phyloP scores from a whole-genome alignment of 1,140 invertebrate genomes.

The Liolophura sinensis region DNA sequence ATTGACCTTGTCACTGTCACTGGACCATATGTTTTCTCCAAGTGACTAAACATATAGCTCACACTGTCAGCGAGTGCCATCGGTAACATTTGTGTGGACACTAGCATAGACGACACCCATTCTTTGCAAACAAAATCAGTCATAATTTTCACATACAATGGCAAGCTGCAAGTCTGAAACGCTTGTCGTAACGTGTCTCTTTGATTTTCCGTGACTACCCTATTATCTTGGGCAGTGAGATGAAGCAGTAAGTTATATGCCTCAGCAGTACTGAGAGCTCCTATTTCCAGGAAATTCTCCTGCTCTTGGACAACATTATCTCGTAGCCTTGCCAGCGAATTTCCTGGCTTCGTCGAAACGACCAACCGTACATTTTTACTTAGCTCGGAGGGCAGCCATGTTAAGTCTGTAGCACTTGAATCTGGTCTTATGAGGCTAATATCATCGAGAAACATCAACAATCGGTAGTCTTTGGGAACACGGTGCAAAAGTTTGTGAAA shows the following conservation, averaged over 20 bases:
- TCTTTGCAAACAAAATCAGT: conserved; percentile 11
- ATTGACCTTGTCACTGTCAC: conserved; percentile 66
- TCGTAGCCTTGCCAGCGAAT: conserved; percentile 30
- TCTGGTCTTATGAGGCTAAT: conserved; percentile 43
- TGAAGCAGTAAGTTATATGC: conserved; percentile 33
- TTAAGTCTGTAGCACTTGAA: conserved; percentile 38
- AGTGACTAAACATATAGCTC: conserved; percentile 19
- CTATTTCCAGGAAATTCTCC: conserved; percentile 35
- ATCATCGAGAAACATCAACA: conserved; percentile 50
- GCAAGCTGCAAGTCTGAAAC: conserved; percentile 36
- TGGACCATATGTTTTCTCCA: conserved; percentile 43
- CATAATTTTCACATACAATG: conserved; percentile 39
- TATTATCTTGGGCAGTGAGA: conserved; percentile 29
- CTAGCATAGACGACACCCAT: too few species aligned
- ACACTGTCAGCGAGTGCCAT: too few species aligned
- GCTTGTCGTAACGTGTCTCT: conserved; percentile 67
- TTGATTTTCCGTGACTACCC: conserved; percentile 30
- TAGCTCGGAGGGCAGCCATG: conserved; percentile 47
- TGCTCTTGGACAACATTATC: conserved; percentile 25
- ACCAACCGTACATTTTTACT: conserved; percentile 50
- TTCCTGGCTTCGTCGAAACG: conserved; percentile 33
- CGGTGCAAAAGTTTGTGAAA: conserved; percentile 36
- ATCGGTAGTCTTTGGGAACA: conserved; percentile 29
- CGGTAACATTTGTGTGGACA: too few species aligned
- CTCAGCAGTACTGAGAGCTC: conserved; percentile 23